phyloP scores from a whole-genome alignment of 2,113 vertebrate genomes.

The Myiozetetes cayanensis region DNA sequence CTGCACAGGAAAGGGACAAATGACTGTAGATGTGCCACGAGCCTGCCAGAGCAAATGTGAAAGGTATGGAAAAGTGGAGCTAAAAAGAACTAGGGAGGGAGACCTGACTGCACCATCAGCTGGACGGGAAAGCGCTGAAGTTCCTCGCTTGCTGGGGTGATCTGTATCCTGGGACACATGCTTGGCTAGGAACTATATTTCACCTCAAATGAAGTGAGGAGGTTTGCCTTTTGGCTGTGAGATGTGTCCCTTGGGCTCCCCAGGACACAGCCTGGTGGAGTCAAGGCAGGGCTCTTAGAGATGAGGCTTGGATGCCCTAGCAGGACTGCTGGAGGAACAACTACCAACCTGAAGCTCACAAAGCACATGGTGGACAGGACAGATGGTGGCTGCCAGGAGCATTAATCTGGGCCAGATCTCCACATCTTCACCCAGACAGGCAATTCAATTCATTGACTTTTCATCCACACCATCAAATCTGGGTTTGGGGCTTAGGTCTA shows the following conservation, averaged over 20 bases:
- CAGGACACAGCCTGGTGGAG: neutral
- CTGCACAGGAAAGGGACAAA: neutral
- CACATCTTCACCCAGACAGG: neutral
- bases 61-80: neutral
- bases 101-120: neutral
- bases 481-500: neutral
- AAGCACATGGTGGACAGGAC: neutral
- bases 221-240: neutral
- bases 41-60: neutral
- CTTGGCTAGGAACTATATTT: neutral
- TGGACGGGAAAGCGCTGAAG: neutral
- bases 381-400: neutral
- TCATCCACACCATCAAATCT: neutral
- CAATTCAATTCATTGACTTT: neutral
- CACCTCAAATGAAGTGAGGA: neutral
- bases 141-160: neutral
- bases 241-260: neutral
- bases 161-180: neutral
- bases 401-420: neutral
- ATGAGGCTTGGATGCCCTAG: neutral
- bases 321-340: neutral
- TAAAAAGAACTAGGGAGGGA: neutral
- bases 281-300: neutral
- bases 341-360: neutral
- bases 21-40: rapidly evolving